Base-by-base conservation (phyloP, 2,888 invertebrate species). In the Drosophila phalerata region DNA sequence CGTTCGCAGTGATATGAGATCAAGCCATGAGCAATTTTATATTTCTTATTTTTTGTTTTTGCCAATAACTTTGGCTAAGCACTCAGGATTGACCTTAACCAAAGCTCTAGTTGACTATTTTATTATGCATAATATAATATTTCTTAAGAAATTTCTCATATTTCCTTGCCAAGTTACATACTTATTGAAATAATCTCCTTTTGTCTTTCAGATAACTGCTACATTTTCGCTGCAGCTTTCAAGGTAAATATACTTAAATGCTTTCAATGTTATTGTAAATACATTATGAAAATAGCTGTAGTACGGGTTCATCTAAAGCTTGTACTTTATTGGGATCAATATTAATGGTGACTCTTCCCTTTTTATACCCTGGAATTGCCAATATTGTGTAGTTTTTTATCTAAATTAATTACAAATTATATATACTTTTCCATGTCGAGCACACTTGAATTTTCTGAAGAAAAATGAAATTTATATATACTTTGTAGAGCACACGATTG, bases 11-110 rank as follows among this genome's bases (percentile, higher is more conserved):
- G 63, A 28, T 67, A 32, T 34, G 70, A 58, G 49, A 38, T 45
- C 45, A 10, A 55, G 70, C 51, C 63, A 38, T 55, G 64, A 49
- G 63, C 38, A 60, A 69, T 48, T 76, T 64, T 53, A 40, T 58
- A 15, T 63, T 42, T 49, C 52, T 42, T 34, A 3, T 22, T 22
- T 22, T 22, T 22, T 4, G 3, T 22, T 40, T 15, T 45, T 43
- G 38, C 56, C 64, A 57, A 70, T 57, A 63, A 70, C 42, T 51
- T 51, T 53, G 32, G n/a, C 19, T 9, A 10, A n/a, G n/a, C 19
- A 25, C 10, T 28, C 9, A 9, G 4, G n/a, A 9, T 51, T 15
- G 37, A 9, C 32, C 5, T 9, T n/a, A 51, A 13, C 13, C 22
- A 15, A 11, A 42, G n/a, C 19, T n/a, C 42, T 42, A n/a, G 10